These are phyloP conservation scores for human DNA, from an alignment of 2,113 vertebrate species.

Conservation along the genomic window GRCh38 chr2:146173001-146173500, in stretches of 20 bases:
- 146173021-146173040: background rate
- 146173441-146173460: background rate
- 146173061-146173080: background rate
- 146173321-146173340: background rate
- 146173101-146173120: background rate
- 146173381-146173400: background rate
- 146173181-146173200: background rate
- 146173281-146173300: background rate
- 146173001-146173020: background rate
- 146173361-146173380: background rate
- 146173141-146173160: background rate
- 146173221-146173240: background rate
- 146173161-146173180: background rate
- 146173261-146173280: background rate
- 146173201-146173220: background rate
- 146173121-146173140: background rate
- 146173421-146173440: background rate
- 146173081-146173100: background rate
- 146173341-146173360: background rate
- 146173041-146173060: slow-evolving; percentile 6
- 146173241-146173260: background rate
- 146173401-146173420: background rate
- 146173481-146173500: background rate
- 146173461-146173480: background rate
- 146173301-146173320: background rate